phyloP scores from a whole-genome alignment of 2,797 vertebrate genomes.

The Notoglanidium macrostoma region DNA sequence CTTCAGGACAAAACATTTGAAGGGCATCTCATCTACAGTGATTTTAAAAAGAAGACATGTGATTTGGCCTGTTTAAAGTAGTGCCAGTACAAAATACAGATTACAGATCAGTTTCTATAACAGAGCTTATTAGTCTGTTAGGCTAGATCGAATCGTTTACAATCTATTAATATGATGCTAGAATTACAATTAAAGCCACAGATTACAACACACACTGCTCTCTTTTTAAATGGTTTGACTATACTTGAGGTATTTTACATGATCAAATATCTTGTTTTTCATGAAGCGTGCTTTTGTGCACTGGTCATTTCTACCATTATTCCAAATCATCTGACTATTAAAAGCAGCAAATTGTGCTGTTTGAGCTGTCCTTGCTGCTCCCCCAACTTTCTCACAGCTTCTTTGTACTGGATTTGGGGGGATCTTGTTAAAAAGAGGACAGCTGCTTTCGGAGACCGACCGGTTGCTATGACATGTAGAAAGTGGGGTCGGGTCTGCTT shows the following conservation, averaged over 20 bases:
- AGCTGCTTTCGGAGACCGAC: constrained; percentile 7
- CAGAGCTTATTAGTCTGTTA: background rate
- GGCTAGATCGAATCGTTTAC: background rate
- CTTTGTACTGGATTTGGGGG: constrained; percentile 46
- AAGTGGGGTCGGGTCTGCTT: constrained; percentile 10
- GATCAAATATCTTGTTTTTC: background rate
- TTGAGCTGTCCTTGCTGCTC: constrained; percentile 7
- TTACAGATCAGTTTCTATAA: background rate
- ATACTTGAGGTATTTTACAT: background rate
- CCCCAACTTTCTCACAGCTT: constrained; percentile 29
- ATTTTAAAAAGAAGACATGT: background rate
- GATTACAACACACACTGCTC: background rate
- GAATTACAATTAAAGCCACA: background rate
- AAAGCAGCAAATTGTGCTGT: background rate
- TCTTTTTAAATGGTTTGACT: background rate
- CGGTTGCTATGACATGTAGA: constrained; percentile 47
- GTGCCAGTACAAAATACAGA: background rate
- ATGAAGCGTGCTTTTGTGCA: background rate
- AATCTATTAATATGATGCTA: background rate
- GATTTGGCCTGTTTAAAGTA: background rate
- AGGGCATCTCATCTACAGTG: background rate
- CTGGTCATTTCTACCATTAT: background rate
- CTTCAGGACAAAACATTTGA: background rate
- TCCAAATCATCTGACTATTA: background rate
- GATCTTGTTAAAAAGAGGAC: constrained; percentile 50